These are phyloP conservation scores for Hippolais icterina DNA, from an alignment of 2,113 vertebrate species.

Conservation along the genomic window DNA sequence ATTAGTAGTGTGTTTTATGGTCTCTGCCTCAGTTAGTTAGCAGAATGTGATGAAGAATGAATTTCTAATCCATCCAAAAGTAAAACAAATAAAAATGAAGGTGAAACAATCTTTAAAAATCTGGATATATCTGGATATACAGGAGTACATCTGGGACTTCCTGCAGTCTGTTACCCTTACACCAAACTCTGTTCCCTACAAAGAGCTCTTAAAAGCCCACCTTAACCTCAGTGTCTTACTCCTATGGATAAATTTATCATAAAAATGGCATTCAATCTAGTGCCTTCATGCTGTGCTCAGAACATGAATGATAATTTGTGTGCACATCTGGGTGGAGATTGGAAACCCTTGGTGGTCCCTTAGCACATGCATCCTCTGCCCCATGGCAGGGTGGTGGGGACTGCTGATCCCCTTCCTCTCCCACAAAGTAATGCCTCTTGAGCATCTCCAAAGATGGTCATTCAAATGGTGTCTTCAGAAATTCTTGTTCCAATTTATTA, in stretches of 20 bases:
- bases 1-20: conserved; percentile 34
- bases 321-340: background rate
- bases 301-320: background rate
- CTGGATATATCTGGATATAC: background rate
- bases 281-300: background rate
- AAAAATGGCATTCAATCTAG: background rate
- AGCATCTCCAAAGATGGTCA: background rate
- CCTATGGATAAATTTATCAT: background rate
- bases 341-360: background rate
- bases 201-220: background rate
- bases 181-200: background rate
- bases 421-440: background rate
- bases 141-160: background rate
- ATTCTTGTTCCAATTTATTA: background rate
- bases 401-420: background rate
- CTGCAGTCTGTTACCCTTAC: background rate
- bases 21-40: conserved; percentile 9
- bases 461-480: background rate
- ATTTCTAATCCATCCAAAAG: background rate
- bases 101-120: background rate
- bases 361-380: background rate
- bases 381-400: fast-evolving
- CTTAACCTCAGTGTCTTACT: background rate
- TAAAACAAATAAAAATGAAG: background rate
- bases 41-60: background rate